Conservation (phyloP, 2,888 invertebrate genomes). For the Pachydiplax longipennis region DNA sequence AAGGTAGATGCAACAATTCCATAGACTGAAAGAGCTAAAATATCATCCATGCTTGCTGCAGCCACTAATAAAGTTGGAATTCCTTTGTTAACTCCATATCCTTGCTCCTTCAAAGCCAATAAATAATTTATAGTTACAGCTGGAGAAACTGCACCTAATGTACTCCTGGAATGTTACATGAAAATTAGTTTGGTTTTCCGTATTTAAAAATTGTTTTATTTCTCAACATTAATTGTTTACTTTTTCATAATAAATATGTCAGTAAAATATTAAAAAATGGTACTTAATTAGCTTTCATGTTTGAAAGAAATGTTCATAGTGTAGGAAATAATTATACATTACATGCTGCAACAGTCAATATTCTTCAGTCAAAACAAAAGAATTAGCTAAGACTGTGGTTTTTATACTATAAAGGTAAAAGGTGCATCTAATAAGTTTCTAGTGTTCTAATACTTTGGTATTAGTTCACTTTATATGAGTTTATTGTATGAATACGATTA, state of each 20-base stretch:
- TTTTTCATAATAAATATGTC: background rate
- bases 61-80: conserved; percentile 65
- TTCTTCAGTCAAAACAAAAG: no score
- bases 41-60: conserved; percentile 65
- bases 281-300: background rate
- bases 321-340: no score
- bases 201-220: no score
- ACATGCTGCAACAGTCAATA: no score
- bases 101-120: conserved; percentile 58
- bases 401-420: no score
- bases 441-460: no score
- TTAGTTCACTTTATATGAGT: no score
- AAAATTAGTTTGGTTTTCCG: no score
- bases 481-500: background rate
- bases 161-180: conserved; percentile 54
- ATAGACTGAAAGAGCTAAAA: conserved; percentile 65
- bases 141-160: conserved; percentile 64
- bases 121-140: conserved; percentile 65
- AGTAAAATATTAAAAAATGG: background rate
- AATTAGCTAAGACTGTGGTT: no score
- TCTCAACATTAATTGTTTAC: background rate
- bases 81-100: conserved; percentile 61
- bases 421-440: no score
- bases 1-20: conserved; percentile 61
- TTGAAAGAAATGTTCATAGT: background rate